Percentiles rank a stretch among this genome's conserved stretches.
Conservation (phyloP, 2,113 vertebrate species). For the Coptodon bakossiorum region DNA sequence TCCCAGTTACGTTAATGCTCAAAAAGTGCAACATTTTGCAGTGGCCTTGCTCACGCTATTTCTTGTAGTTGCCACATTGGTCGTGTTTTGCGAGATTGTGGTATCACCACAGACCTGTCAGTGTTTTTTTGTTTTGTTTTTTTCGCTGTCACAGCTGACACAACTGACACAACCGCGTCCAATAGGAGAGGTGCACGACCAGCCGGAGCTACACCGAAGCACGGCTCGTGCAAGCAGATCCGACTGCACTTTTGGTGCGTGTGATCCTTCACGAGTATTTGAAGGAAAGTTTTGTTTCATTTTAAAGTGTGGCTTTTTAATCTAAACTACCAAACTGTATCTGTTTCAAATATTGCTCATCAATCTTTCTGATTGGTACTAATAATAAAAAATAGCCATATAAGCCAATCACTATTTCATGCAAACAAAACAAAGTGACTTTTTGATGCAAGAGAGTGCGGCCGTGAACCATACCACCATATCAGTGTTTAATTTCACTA, state of each 20-base stretch:
- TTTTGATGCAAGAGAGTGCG: neutral
- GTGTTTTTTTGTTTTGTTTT: rapidly evolving
- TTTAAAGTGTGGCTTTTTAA: neutral
- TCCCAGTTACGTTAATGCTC: neutral
- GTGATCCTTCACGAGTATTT: neutral
- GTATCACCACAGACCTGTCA: neutral
- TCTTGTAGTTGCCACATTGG: neutral
- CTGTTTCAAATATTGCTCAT: neutral
- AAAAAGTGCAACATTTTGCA: neutral
- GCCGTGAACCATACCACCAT: rapidly evolving
- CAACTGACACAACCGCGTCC: neutral
- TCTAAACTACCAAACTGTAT: neutral
- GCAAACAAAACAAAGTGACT: neutral
- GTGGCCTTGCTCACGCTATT: neutral
- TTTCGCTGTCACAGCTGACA: neutral
- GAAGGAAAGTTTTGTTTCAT: neutral
- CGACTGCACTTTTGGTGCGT: neutral
- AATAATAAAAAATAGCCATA: neutral
- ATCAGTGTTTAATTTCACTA: neutral
- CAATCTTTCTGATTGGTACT: neutral
- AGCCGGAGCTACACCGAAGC: rapidly evolving
- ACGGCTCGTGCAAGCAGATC: neutral
- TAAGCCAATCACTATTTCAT: neutral
- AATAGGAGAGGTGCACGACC: neutral
- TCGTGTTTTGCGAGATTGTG: neutral